phyloP scores from a whole-genome alignment of 2,797 vertebrate genomes.

The Eutrigla gurnardus region DNA sequence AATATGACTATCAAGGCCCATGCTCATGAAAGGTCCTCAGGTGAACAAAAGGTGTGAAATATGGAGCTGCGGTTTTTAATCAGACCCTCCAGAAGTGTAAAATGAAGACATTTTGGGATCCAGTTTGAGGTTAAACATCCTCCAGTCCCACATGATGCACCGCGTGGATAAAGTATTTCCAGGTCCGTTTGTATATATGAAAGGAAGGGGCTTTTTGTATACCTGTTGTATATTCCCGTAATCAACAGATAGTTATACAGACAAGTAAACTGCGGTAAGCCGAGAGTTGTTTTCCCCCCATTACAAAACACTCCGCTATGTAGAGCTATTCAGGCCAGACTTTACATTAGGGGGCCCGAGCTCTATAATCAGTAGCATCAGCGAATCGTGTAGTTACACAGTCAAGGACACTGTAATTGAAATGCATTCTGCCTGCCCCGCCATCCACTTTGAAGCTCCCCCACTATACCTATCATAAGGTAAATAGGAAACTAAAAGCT shows the following conservation, averaged over 20 bases:
- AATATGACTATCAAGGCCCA: conserved; percentile 35
- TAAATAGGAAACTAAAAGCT: conserved; percentile 79
- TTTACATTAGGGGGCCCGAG: conserved; percentile 61
- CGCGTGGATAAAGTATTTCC: conserved; percentile 40
- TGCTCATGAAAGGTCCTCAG: conserved; percentile 28
- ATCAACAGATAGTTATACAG: conserved; percentile 68
- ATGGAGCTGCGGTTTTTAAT: conserved; percentile 61
- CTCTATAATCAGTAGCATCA: conserved; percentile 78
- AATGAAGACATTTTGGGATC: conserved; percentile 52
- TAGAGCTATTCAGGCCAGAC: conserved; percentile 48
- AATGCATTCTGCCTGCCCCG: conserved; percentile 52
- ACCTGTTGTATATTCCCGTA: conserved; percentile 64
- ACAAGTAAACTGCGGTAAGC: conserved; percentile 55
- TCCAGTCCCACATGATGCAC: background rate
- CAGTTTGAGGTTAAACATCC: conserved; percentile 53
- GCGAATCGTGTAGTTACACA: conserved; percentile 77
- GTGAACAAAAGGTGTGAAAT: conserved; percentile 57
- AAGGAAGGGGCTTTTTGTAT: conserved; percentile 39
- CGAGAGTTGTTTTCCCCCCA: conserved; percentile 39
- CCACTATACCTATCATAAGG: conserved; percentile 63
- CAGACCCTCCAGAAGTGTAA: conserved; percentile 40
- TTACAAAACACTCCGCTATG: conserved; percentile 50
- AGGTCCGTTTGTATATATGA: conserved; percentile 39
- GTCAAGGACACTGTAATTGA: conserved; percentile 73
- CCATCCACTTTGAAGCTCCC: conserved; percentile 65